Conservation (phyloP, 2,888 invertebrate genomes). For the Rhimphoctona megacephalus region DNA sequence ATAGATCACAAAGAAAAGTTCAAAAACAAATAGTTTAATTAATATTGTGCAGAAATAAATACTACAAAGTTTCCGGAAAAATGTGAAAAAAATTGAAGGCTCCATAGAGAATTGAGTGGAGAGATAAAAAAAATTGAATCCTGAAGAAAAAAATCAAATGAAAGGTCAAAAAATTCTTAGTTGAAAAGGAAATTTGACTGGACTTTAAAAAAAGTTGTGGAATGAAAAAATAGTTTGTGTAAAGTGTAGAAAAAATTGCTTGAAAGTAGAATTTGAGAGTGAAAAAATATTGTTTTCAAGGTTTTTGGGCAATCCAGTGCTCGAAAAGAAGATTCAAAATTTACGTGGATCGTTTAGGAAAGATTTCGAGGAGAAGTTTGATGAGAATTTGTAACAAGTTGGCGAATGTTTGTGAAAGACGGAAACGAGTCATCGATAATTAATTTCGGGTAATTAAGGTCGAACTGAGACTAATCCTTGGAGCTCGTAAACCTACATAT, state of each 20-base stretch:
- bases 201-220: neutral
- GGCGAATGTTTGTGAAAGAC: constrained; percentile 13
- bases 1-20: constrained; percentile 3
- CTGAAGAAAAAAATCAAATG: neutral
- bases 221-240: neutral
- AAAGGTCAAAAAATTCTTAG: no score
- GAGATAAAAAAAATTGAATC: neutral
- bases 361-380: constrained; percentile 1
- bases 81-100: neutral
- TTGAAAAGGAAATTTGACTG: neutral
- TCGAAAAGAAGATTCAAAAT: constrained; percentile 7
- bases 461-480: constrained; percentile 32
- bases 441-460: constrained; percentile 62
- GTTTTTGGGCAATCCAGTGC: neutral
- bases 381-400: constrained; percentile 12
- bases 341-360: neutral
- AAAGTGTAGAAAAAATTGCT: neutral
- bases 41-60: neutral
- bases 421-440: constrained; percentile 44
- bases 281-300: neutral
- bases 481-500: neutral
- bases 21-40: neutral
- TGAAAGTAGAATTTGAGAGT: no score
- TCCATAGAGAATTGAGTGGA: neutral
- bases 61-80: neutral